Evolutionary conservation across 2,797 vertebrate species (phyloP).

Genomic region (Pelobates cultripes): DNA sequence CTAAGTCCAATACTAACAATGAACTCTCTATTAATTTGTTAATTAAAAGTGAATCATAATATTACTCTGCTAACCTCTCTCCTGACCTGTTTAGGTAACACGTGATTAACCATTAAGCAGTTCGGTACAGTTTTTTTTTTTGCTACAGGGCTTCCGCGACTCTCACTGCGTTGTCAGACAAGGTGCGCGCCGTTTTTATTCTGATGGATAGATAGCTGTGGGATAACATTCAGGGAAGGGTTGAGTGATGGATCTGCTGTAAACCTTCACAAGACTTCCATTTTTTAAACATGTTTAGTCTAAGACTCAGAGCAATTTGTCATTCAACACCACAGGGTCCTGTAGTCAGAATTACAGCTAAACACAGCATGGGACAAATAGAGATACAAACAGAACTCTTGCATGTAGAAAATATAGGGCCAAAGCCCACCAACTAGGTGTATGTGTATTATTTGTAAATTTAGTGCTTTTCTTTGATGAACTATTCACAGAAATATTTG

Average conservation of each 20-base stretch:
- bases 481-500: neutral
- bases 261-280: slow-evolving; percentile 59
- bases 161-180: slow-evolving; percentile 11
- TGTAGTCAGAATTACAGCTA: slow-evolving; percentile 38
- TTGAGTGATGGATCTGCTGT: slow-evolving; percentile 47
- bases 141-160: neutral
- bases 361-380: slow-evolving; percentile 30
- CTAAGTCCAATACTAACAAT: no score
- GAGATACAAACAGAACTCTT: slow-evolving; percentile 21
- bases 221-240: slow-evolving; percentile 32
- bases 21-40: no score
- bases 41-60: no score
- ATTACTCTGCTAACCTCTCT: neutral
- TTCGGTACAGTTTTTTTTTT: neutral
- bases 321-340: slow-evolving; percentile 59
- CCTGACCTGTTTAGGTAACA: neutral
- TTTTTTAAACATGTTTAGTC: slow-evolving; percentile 66
- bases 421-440: neutral
- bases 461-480: neutral
- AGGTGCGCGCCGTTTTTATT: slow-evolving; percentile 28
- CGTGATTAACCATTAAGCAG: slow-evolving; percentile 11
- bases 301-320: slow-evolving; percentile 66
- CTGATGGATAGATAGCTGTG: slow-evolving; percentile 47
- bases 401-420: neutral
- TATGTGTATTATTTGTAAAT: neutral